A percentile compares a stretch with the other conserved stretches of the same genome.
These are phyloP conservation scores for Polyommatus icarus DNA, from an alignment of 2,888 invertebrate species.

Conservation along the genomic window DNA sequence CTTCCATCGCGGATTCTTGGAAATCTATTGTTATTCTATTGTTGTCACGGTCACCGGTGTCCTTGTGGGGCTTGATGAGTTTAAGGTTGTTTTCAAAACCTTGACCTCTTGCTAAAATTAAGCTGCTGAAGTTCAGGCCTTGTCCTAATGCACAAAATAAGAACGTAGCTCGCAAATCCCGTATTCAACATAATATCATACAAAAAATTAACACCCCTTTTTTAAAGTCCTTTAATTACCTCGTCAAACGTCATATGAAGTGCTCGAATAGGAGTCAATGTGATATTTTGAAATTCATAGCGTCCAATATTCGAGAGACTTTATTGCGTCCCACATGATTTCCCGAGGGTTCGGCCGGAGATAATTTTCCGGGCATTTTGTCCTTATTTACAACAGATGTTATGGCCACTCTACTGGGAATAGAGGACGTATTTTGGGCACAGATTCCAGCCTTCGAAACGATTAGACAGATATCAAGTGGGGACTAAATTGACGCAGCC, in stretches of 20 bases:
- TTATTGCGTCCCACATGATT: constrained; percentile 24
- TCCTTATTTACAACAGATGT: constrained; percentile 30
- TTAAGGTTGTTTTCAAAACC: too few relatives aligned
- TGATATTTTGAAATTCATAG: constrained; percentile 21
- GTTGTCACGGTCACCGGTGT: too few relatives aligned
- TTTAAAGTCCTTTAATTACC: not conserved
- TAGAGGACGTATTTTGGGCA: constrained; percentile 8
- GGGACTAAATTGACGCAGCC: not conserved
- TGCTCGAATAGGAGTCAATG: not conserved
- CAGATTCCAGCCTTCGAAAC: constrained; percentile 10
- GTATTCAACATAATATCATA: not conserved
- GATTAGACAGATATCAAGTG: constrained; percentile 3
- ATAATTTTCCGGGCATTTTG: constrained; percentile 29
- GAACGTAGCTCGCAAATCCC: not conserved
- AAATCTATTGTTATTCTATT: too few relatives aligned
- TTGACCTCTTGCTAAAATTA: not conserved
- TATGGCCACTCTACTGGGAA: constrained; percentile 27
- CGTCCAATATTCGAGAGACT: not conserved
- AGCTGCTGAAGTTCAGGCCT: not conserved
- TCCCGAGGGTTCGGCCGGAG: constrained; percentile 18
- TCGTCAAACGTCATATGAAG: not conserved
- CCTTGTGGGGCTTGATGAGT: too few relatives aligned
- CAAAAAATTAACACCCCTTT: not conserved
- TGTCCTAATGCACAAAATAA: not conserved
- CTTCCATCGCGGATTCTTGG: too few relatives aligned